Conservation (phyloP, 2,888 invertebrate species). For the Leptinotarsa juncta region DNA sequence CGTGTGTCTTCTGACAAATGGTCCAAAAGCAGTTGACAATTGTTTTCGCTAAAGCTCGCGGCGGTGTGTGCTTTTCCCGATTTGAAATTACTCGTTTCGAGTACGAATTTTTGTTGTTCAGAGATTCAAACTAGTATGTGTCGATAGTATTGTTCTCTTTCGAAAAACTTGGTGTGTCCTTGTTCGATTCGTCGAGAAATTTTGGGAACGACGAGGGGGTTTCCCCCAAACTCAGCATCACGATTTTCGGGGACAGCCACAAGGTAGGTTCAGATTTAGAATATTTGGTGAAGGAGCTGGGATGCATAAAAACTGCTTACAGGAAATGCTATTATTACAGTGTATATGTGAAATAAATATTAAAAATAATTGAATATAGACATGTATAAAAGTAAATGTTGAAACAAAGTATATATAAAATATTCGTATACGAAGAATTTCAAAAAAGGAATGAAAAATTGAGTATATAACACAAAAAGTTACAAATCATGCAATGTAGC, state of each 20-base stretch:
- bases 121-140: background rate
- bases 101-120: background rate
- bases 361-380: too few species aligned
- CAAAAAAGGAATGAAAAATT: too few species aligned
- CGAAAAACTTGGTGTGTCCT: conserved; percentile 15
- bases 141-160: background rate
- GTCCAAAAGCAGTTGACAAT: conserved; percentile 46
- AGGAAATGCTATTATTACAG: too few species aligned
- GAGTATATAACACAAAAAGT: too few species aligned
- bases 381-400: too few species aligned
- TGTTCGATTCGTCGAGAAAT: conserved; percentile 14
- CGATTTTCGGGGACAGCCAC: conserved; percentile 66
- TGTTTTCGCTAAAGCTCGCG: conserved; percentile 43
- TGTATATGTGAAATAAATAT: too few species aligned
- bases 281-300: too few species aligned
- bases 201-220: conserved; percentile 48
- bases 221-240: conserved; percentile 63
- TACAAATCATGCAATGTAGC: too few species aligned
- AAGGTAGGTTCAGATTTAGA: conserved; percentile 56
- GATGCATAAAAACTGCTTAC: too few species aligned
- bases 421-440: too few species aligned
- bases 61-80: conserved; percentile 33
- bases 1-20: conserved; percentile 48
- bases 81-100: conserved; percentile 1
- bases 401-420: too few species aligned